Percentiles rank a stretch among this genome's conserved stretches.
phyloP scores from a whole-genome alignment of 2,113 vertebrate genomes.

The Fregata magnificens region DNA sequence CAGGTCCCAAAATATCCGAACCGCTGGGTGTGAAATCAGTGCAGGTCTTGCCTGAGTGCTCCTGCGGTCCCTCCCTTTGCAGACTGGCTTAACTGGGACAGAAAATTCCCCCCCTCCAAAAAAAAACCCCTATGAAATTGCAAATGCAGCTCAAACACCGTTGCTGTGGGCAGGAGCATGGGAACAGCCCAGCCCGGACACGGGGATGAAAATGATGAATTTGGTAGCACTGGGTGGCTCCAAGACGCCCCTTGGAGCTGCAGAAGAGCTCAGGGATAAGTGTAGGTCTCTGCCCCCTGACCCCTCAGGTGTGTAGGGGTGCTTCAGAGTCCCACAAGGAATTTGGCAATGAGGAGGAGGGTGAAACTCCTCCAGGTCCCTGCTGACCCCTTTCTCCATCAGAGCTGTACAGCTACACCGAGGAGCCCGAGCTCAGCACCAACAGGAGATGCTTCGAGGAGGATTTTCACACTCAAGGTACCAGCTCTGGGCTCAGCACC shows the following conservation, averaged over 20 bases:
- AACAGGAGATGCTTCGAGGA: conserved; percentile 95
- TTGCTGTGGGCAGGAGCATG: neutral
- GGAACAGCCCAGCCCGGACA: neutral
- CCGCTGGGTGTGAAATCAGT: neutral
- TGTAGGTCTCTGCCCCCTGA: fast-evolving
- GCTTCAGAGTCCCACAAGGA: neutral
- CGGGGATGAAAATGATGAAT: fast-evolving
- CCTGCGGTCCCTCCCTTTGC: neutral
- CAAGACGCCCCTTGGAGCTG: neutral
- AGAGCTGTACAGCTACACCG: conserved; percentile 99
- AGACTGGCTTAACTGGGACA: neutral
- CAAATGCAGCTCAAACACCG: neutral
- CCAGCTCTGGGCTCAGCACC: neutral
- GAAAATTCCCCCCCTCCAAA: neutral
- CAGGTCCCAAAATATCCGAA: neutral
- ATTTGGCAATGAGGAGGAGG: neutral
- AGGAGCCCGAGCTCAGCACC: conserved; percentile 88
- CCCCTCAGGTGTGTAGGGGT: fast-evolving
- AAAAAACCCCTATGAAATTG: fast-evolving
- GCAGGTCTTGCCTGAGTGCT: neutral
- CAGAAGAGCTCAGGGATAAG: neutral
- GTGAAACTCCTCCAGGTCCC: neutral
- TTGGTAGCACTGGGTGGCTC: fast-evolving
- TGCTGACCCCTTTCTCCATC: neutral
- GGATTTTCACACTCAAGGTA: conserved; percentile 91